These are phyloP conservation scores for Glossosoma conforme DNA, from an alignment of 1,140 invertebrate genomes.

Conservation along the genomic window DNA sequence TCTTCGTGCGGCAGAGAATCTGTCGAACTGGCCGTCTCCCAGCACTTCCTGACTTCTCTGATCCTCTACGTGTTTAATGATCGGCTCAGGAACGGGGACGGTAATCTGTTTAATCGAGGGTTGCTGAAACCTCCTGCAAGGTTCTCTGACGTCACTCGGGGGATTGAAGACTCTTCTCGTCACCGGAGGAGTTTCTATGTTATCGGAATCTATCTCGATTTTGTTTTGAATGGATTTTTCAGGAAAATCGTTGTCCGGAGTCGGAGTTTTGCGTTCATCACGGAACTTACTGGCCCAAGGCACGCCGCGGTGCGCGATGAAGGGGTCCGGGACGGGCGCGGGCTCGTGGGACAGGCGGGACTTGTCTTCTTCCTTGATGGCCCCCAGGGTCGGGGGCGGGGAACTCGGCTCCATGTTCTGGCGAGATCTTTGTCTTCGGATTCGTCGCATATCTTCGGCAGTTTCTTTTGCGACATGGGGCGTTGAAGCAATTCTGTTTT, in stretches of 20 bases:
- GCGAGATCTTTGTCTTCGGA: slow-evolving; percentile 46
- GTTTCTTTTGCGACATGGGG: slow-evolving; percentile 64
- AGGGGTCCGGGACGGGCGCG: background rate
- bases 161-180: slow-evolving; percentile 65
- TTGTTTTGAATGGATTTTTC: slow-evolving; percentile 57
- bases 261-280: slow-evolving; percentile 32
- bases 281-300: background rate
- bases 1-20: slow-evolving; percentile 73
- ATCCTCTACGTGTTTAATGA: slow-evolving; percentile 41
- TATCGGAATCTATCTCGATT: slow-evolving; percentile 84
- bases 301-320: background rate
- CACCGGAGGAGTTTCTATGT: slow-evolving; percentile 83
- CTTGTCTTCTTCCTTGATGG: slow-evolving; percentile 54
- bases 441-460: slow-evolving; percentile 47
- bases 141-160: slow-evolving; percentile 55
- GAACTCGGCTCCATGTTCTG: slow-evolving; percentile 38
- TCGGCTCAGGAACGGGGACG: slow-evolving; percentile 40
- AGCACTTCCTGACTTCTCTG: slow-evolving; percentile 47
- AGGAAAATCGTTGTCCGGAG: slow-evolving; percentile 34
- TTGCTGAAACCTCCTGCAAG: slow-evolving; percentile 50
- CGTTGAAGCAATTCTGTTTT: slow-evolving; percentile 68
- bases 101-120: slow-evolving; percentile 27
- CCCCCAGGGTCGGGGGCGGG: slow-evolving; percentile 41
- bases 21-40: slow-evolving; percentile 76
- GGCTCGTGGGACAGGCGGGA: slow-evolving; percentile 35